Evolutionary conservation across 2,888 invertebrate genomes (phyloP).

Genomic region (Tupiocoris notatus): DNA sequence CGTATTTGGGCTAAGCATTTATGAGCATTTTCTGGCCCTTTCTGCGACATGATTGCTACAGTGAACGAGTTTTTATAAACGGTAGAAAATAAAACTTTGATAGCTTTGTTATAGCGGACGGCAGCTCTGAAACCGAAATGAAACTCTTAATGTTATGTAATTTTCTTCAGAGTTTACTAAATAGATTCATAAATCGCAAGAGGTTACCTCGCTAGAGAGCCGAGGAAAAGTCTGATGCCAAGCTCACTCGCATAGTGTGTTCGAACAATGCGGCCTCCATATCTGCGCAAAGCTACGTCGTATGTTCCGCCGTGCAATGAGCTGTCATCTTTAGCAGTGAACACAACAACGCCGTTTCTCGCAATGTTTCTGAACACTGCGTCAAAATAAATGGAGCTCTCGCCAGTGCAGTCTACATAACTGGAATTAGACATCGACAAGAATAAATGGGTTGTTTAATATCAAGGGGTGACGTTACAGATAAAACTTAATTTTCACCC

Average conservation of each 20-base stretch:
- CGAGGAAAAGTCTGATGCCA: slow-evolving; percentile 51
- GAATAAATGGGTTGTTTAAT: background rate
- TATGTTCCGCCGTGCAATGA: slow-evolving; percentile 50
- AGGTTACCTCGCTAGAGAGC: slow-evolving; percentile 50
- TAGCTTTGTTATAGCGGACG: slow-evolving; percentile 51
- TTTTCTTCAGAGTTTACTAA: too few relatives aligned
- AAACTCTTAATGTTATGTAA: too few relatives aligned
- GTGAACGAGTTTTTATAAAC: slow-evolving; percentile 50
- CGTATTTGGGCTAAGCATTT: slow-evolving; percentile 49
- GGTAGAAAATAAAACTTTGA: slow-evolving; percentile 49
- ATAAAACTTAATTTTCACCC: background rate
- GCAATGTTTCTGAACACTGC: slow-evolving; percentile 51
- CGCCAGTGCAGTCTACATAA: slow-evolving; percentile 51
- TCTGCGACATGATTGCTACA: slow-evolving; percentile 49
- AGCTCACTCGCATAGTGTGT: slow-evolving; percentile 51
- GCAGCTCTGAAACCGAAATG: slow-evolving; percentile 50
- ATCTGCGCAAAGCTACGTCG: slow-evolving; percentile 51
- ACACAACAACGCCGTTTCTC: slow-evolving; percentile 50
- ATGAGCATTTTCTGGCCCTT: slow-evolving; percentile 50
- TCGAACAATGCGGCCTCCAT: slow-evolving; percentile 51
- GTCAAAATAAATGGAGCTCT: slow-evolving; percentile 51
- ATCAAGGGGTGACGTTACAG: background rate
- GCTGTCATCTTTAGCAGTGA: slow-evolving; percentile 52
- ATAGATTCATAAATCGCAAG: too few relatives aligned
- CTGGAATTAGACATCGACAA: slow-evolving; percentile 43